These are phyloP conservation scores for Meloidogyne floridensis DNA, from an alignment of 1,140 invertebrate genomes.

Conservation along the genomic window DNA sequence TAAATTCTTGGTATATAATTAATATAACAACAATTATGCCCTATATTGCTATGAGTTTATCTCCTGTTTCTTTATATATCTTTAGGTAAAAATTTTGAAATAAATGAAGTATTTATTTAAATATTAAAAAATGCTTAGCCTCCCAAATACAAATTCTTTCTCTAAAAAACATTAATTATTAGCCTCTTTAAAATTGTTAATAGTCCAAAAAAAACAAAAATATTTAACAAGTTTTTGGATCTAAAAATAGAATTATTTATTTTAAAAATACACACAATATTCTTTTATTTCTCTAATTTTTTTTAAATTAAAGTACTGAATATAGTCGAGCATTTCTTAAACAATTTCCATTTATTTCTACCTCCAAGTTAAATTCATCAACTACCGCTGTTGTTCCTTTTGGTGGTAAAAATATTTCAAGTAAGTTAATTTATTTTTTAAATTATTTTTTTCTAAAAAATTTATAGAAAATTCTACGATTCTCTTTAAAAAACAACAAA, in stretches of 20 bases:
- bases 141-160: too few species aligned
- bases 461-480: background rate
- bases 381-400: background rate
- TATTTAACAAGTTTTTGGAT: too few species aligned
- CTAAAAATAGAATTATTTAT: too few species aligned
- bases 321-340: background rate
- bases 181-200: too few species aligned
- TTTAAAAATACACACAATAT: background rate
- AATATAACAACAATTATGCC: slow-evolving; percentile 21
- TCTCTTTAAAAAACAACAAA: background rate
- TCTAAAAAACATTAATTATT: too few species aligned
- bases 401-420: background rate
- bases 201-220: too few species aligned
- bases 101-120: too few species aligned
- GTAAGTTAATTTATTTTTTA: background rate
- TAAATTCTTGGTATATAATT: slow-evolving; percentile 24
- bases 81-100: slow-evolving; percentile 12
- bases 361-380: background rate
- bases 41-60: slow-evolving; percentile 17
- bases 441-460: background rate
- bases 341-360: background rate
- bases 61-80: slow-evolving; percentile 13
- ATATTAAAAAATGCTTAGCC: too few species aligned
- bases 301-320: background rate
- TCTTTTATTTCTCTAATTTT: background rate